phyloP scores from a whole-genome alignment of 2,797 vertebrate species.

The Podarcis siculus region DNA sequence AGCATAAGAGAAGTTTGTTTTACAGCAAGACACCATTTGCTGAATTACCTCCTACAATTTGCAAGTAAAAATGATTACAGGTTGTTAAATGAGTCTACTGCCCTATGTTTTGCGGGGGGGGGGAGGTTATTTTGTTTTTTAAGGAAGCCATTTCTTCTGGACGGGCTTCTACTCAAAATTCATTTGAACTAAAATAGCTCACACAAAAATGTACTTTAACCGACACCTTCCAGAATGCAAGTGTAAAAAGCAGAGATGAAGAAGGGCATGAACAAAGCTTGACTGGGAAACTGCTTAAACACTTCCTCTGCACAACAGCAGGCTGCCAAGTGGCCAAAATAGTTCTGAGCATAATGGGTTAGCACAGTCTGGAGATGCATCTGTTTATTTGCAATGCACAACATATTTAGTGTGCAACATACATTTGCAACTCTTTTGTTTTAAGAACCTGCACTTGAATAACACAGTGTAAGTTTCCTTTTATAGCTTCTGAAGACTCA shows the following conservation, averaged over 20 bases:
- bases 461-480: not conserved
- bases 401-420: not conserved
- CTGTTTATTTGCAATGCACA: not conserved
- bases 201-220: not conserved
- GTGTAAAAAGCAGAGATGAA: not conserved
- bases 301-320: too few relatives aligned
- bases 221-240: not conserved
- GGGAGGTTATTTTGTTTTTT: not conserved
- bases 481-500: not conserved
- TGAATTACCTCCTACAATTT: slow-evolving; percentile 70
- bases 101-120: slow-evolving; percentile 39
- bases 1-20: slow-evolving; percentile 45
- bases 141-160: slow-evolving; percentile 38
- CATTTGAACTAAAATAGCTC: not conserved
- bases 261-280: not conserved
- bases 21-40: slow-evolving; percentile 70
- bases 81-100: slow-evolving; percentile 52
- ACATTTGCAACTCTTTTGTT: not conserved
- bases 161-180: not conserved
- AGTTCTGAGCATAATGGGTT: not conserved
- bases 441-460: not conserved
- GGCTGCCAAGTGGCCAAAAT: not conserved
- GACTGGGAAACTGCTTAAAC: not conserved
- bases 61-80: slow-evolving; percentile 73
- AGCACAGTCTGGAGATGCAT: not conserved